Evolutionary conservation across 2,797 vertebrate genomes (phyloP).

Genomic region (Dendrocincla tyrannina): DNA sequence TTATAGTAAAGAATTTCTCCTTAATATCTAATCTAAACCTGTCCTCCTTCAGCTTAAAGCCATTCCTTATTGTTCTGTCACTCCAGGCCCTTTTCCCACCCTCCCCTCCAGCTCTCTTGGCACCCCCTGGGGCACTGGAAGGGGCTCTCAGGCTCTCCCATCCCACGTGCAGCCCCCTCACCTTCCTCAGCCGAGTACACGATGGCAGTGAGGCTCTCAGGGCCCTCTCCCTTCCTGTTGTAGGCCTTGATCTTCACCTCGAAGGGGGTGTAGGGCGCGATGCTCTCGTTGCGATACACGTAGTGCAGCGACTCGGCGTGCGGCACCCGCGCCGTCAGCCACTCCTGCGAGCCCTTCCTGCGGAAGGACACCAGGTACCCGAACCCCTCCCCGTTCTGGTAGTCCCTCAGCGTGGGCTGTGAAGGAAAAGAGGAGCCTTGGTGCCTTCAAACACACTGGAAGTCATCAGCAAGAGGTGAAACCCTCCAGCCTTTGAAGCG

Average conservation of each 20-base stretch:
- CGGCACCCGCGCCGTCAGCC: conserved; percentile 80
- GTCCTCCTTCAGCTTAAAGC: background rate
- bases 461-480: background rate
- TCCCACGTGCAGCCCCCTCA: conserved; percentile 39
- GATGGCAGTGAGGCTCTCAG: conserved; percentile 88
- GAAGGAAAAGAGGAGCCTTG: background rate
- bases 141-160: background rate
- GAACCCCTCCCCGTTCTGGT: conserved; percentile 94
- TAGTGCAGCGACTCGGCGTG: conserved; percentile 88
- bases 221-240: conserved; percentile 90
- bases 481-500: background rate
- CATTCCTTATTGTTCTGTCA: background rate
- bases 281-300: conserved; percentile 88
- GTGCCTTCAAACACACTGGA: fast-evolving
- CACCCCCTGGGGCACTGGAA: fast-evolving
- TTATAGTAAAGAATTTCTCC: fast-evolving
- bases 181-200: conserved; percentile 96
- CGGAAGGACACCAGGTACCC: conserved; percentile 91
- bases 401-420: conserved; percentile 89
- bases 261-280: conserved; percentile 89
- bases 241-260: conserved; percentile 93
- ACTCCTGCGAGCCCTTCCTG: conserved; percentile 77
- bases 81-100: background rate
- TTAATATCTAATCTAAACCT: background rate
- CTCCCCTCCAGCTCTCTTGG: background rate